These are phyloP conservation scores for Malacosoma neustria DNA, from an alignment of 2,888 invertebrate species.

Conservation along the genomic window DNA sequence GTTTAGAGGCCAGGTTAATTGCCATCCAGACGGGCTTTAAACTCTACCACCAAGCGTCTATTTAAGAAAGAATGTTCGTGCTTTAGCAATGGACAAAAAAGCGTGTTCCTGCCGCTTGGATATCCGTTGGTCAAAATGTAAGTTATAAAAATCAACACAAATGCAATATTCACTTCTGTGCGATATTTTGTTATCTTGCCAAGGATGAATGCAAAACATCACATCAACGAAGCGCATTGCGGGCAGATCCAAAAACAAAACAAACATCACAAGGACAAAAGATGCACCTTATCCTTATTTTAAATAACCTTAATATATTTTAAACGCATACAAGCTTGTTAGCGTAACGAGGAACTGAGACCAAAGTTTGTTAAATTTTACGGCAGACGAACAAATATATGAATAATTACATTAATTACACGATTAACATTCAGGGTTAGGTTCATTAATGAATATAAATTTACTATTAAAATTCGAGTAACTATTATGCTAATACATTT, in stretches of 20 bases:
- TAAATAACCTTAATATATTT: conserved; percentile 14
- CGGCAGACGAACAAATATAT: neutral
- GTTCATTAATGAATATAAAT: conserved; percentile 6
- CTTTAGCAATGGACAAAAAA: too few relatives aligned
- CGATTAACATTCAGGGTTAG: conserved; percentile 7
- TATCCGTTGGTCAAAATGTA: too few relatives aligned
- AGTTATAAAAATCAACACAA: too few relatives aligned
- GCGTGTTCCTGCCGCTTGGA: too few relatives aligned
- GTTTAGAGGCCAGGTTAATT: too few relatives aligned
- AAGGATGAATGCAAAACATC: conserved; percentile 58
- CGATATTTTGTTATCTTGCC: too few relatives aligned
- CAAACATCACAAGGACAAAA: conserved; percentile 33
- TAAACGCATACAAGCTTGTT: conserved; percentile 16
- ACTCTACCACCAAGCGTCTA: too few relatives aligned
- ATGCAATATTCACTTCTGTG: too few relatives aligned
- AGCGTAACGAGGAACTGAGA: neutral
- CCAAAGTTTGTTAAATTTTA: neutral
- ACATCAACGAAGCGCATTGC: conserved; percentile 46
- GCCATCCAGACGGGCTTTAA: too few relatives aligned
- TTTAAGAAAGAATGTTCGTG: too few relatives aligned
- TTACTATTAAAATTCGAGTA: conserved; percentile 5
- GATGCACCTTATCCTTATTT: conserved; percentile 11
- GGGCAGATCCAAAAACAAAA: conserved; percentile 37
- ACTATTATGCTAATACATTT: too few relatives aligned
- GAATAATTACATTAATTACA: neutral